These are phyloP conservation scores for Macrocentrus cingulum DNA, from an alignment of 1,140 invertebrate species.

Conservation along the genomic window DNA sequence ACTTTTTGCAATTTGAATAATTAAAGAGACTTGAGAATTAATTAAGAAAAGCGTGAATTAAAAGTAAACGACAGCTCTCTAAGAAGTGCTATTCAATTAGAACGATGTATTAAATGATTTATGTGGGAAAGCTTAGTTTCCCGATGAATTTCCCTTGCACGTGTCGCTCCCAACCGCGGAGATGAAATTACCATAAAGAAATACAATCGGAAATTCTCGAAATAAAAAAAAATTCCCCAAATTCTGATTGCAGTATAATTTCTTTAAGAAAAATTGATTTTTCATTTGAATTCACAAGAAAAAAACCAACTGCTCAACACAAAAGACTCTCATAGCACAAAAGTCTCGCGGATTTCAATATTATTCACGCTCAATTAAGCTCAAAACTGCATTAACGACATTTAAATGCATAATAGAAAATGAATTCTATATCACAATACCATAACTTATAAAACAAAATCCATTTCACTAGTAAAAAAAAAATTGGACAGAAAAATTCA, in stretches of 20 bases:
- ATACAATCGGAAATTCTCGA: too few species aligned
- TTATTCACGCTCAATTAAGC: slow-evolving; percentile 47
- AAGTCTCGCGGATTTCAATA: slow-evolving; percentile 37
- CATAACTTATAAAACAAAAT: background rate
- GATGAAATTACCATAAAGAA: too few species aligned
- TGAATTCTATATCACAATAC: slow-evolving; percentile 40
- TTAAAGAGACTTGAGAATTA: too few species aligned
- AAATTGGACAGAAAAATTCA: too few species aligned
- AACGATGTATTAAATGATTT: slow-evolving; percentile 31
- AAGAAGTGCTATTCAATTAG: slow-evolving; percentile 36
- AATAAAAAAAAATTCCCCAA: too few species aligned
- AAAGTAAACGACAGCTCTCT: slow-evolving; percentile 27
- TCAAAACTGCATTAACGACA: slow-evolving; percentile 29
- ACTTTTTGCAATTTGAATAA: too few species aligned
- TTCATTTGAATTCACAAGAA: background rate
- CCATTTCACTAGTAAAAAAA: too few species aligned
- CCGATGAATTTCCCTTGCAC: background rate
- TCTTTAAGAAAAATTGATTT: background rate
- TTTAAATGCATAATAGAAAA: slow-evolving; percentile 37
- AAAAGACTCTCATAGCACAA: slow-evolving; percentile 23
- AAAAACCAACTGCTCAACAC: background rate
- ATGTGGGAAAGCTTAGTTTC: slow-evolving; percentile 27
- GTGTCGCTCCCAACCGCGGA: background rate
- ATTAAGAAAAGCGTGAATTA: too few species aligned
- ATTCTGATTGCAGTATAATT: background rate